Conservation (phyloP, 2,797 vertebrate species). For the Spinus olivaceus region DNA sequence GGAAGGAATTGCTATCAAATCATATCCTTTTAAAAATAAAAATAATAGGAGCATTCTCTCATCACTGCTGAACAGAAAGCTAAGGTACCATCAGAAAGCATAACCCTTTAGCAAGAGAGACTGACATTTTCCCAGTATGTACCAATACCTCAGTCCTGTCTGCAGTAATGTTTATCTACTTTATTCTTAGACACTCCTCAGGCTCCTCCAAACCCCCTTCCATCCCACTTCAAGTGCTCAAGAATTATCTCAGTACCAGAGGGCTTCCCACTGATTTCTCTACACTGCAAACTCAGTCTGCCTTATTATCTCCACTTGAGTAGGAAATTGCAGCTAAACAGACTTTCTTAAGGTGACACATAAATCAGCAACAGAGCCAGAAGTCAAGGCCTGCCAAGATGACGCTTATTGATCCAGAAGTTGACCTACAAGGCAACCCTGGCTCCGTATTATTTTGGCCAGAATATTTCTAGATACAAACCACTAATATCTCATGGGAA, state of each 20-base stretch:
- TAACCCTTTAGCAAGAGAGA: neutral
- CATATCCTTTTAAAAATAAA: neutral
- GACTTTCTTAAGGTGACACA: conserved; percentile 33
- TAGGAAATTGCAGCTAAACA: conserved; percentile 23
- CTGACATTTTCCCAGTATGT: neutral
- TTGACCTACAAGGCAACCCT: neutral
- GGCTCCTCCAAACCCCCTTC: neutral
- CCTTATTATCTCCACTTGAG: conserved; percentile 38
- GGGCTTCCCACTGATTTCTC: conserved; percentile 2
- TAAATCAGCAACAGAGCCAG: neutral
- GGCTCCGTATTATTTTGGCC: neutral
- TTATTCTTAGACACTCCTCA: neutral
- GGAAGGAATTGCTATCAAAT: neutral
- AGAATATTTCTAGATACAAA: neutral
- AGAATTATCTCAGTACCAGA: conserved; percentile 9
- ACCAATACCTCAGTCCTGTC: neutral
- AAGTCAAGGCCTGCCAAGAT: conserved; percentile 22
- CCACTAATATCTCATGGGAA: neutral
- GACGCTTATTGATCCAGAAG: neutral
- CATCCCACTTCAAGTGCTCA: neutral
- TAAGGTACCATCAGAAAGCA: neutral
- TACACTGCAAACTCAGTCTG: neutral
- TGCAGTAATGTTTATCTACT: neutral
- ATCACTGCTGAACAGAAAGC: neutral
- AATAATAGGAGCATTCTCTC: neutral